Base-by-base conservation (phyloP, 1,140 invertebrate genomes). In the Ceratosolen solmsi region DNA sequence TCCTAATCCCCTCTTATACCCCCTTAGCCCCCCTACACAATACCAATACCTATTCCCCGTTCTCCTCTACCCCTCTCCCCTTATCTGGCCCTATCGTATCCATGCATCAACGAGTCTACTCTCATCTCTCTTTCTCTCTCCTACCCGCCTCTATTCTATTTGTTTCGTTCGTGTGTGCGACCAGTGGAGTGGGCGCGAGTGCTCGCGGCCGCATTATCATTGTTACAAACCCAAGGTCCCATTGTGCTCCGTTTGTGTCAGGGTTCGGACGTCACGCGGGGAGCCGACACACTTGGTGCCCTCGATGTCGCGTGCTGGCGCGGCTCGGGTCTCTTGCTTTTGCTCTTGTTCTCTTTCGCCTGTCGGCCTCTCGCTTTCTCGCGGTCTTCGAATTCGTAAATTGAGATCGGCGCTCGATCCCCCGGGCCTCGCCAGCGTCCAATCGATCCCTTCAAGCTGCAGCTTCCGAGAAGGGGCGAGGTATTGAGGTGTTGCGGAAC, bases 251-350 rank as follows among this genome's bases (percentile, higher is more conserved):
- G 65, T 51, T 76, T 71, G 73, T 82, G 80, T 82, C 80, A 82
- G 80, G 75, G 80, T 72, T 82, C 74, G 51, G 80, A 82, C 80
- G 74, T 82, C 74, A 82, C 74, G 80, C 27, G 27, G 79, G 49
- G 71, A 63, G 79, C n/a, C 79, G 79, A 81, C 79, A 81, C 56
- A 81, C 79, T 81, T 81, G 75, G 58, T 81, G 58, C 46, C 56
- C 70, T 27, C 70, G 38, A 63, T 80, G 8, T 27, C 70, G 49
- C 41, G 22, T 46, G 36, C 71, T 20, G 17, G 15, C 25, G 54
- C 25, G n/a, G 22, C 54, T 30, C 58, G 2, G 15, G 41, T 17
- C 68, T 79, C 68, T 79, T 72, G 65, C 65, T 70, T 60, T 78
- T 71, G 63, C 77, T 79, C 78, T 79, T 41, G 46, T 49, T 79